phyloP scores from a whole-genome alignment of 1,140 invertebrate genomes.

The Chelonus insularis region DNA sequence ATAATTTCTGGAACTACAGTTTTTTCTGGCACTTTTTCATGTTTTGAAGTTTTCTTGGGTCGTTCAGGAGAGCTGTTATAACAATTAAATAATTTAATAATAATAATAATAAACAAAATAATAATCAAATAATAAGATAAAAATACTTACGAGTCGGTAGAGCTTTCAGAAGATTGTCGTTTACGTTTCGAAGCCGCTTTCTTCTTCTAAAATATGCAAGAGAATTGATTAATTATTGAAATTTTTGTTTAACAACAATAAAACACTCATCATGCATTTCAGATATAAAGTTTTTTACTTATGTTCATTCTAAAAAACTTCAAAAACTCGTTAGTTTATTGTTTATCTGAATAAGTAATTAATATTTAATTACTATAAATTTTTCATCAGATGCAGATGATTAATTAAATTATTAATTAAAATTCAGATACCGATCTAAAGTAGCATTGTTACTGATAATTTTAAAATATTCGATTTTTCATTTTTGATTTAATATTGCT shows the following conservation, averaged over 20 bases:
- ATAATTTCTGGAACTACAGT: not conserved
- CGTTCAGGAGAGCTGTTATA: slow-evolving; percentile 43
- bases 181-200: slow-evolving; percentile 50
- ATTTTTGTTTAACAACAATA: slow-evolving; percentile 19
- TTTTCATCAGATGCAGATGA: too few relatives aligned
- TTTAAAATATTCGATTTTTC: too few relatives aligned
- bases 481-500: too few relatives aligned
- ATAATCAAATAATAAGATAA: slow-evolving; percentile 8
- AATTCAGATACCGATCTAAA: too few relatives aligned
- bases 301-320: not conserved
- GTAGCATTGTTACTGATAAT: too few relatives aligned
- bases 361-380: too few relatives aligned
- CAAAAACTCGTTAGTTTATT: too few relatives aligned
- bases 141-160: slow-evolving; percentile 46
- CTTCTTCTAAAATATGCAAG: slow-evolving; percentile 55
- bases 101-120: slow-evolving; percentile 11
- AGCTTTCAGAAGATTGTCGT: slow-evolving; percentile 49
- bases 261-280: slow-evolving; percentile 47
- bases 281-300: slow-evolving; percentile 27
- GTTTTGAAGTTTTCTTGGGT: slow-evolving; percentile 43
- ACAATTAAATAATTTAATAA: slow-evolving; percentile 17
- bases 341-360: too few relatives aligned
- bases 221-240: slow-evolving; percentile 28
- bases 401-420: too few relatives aligned
- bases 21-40: slow-evolving; percentile 21